A percentile compares a stretch with the other conserved stretches of the same genome.
These are phyloP conservation scores for Geopemphigus sp. DNA, from an alignment of 1,140 invertebrate genomes.

Conservation along the genomic window DNA sequence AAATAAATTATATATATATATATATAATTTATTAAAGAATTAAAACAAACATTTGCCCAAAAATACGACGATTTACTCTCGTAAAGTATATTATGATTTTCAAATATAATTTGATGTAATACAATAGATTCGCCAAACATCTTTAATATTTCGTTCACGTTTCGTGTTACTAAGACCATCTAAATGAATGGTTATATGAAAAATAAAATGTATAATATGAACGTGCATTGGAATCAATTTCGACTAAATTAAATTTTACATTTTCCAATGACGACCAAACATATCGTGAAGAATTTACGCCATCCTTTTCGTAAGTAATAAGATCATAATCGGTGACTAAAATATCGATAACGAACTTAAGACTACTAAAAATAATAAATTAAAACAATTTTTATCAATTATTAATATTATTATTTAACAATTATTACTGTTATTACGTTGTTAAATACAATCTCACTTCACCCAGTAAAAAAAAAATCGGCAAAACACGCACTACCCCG, in stretches of 20 bases:
- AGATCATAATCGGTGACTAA: background rate
- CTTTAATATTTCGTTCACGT: background rate
- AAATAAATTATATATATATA: too few species aligned
- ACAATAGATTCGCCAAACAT: conserved; percentile 7
- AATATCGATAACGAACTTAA: conserved; percentile 10
- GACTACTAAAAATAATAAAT: conserved; percentile 4
- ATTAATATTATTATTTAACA: too few species aligned
- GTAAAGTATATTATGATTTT: background rate
- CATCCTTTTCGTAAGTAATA: background rate
- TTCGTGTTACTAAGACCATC: conserved; percentile 1
- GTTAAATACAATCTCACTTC: too few species aligned
- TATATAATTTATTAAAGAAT: background rate
- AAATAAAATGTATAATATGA: background rate
- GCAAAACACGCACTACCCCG: too few species aligned
- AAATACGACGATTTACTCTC: conserved; percentile 10
- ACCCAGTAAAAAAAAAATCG: too few species aligned
- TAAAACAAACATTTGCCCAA: conserved; percentile 11
- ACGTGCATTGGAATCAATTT: background rate
- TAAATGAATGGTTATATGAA: background rate
- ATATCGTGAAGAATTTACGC: background rate
- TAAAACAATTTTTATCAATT: too few species aligned
- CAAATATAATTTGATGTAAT: conserved; percentile 5
- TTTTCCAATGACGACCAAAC: background rate
- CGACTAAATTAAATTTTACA: background rate
- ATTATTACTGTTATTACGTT: too few species aligned